Evolutionary conservation across 2,888 invertebrate species (phyloP).

Genomic region (Ormyrus rosae): DNA sequence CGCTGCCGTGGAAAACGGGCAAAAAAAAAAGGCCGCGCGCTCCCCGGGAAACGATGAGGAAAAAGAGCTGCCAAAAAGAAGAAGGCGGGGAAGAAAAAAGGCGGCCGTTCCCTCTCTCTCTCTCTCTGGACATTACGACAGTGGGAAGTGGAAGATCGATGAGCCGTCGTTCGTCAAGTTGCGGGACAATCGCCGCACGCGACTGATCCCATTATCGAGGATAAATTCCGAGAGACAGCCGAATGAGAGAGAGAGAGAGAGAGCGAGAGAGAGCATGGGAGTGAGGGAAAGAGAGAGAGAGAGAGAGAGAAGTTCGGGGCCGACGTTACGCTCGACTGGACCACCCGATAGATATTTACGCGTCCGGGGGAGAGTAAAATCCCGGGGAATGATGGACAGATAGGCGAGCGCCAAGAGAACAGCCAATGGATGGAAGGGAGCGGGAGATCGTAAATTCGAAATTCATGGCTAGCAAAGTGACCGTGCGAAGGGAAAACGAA

Average conservation of each 20-base stretch:
- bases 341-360: slow-evolving; percentile 47
- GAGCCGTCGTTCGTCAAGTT: slow-evolving; percentile 49
- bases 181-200: slow-evolving; percentile 46
- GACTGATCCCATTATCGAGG: slow-evolving; percentile 52
- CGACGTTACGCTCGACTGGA: slow-evolving; percentile 37
- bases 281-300: too few species aligned
- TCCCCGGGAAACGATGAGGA: neutral
- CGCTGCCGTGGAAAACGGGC: neutral
- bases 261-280: too few species aligned
- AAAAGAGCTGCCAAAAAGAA: neutral
- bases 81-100: neutral
- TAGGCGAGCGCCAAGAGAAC: slow-evolving; percentile 40
- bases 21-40: neutral
- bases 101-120: neutral
- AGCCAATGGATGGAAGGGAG: neutral
- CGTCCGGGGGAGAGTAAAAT: slow-evolving; percentile 33
- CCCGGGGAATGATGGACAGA: slow-evolving; percentile 41
- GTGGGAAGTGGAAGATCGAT: slow-evolving; percentile 40
- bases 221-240: slow-evolving; percentile 47
- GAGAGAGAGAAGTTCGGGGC: neutral
- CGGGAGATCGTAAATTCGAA: slow-evolving; percentile 11
- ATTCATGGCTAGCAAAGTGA: slow-evolving; percentile 20
- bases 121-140: neutral
- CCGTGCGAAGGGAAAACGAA: slow-evolving; percentile 5
- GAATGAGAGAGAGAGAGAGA: neutral